These are phyloP conservation scores for Drosophila putrida DNA, from an alignment of 2,888 invertebrate genomes.

Conservation along the genomic window DNA sequence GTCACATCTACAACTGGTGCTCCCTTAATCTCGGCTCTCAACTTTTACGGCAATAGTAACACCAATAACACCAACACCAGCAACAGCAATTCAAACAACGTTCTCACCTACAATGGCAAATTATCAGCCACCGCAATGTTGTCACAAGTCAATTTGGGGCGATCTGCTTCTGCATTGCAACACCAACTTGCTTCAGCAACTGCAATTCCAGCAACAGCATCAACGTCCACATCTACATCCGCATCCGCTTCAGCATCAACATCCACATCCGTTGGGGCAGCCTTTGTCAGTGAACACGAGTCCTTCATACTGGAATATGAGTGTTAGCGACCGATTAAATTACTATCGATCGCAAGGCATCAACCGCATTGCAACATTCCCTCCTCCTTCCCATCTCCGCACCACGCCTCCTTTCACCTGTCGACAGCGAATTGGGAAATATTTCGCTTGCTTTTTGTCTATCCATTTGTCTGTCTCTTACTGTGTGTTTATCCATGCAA, in stretches of 20 bases:
- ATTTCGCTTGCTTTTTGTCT: constrained; percentile 16
- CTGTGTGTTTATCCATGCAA: constrained; percentile 31
- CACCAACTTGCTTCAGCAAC: constrained; percentile 46
- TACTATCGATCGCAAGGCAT: constrained; percentile 51
- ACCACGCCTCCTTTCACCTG: constrained; percentile 27
- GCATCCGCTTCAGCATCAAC: constrained; percentile 22
- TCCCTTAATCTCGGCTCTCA: constrained; percentile 72
- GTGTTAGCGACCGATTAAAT: constrained; percentile 81
- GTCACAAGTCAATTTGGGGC: constrained; percentile 75
- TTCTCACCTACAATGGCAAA: constrained; percentile 71
- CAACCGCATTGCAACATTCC: neutral
- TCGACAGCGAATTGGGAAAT: constrained; percentile 25
- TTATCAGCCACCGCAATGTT: constrained; percentile 77
- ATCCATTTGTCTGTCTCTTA: constrained; percentile 1
- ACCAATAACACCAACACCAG: constrained; percentile 36
- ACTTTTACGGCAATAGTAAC: constrained; percentile 73
- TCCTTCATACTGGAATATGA: constrained; percentile 84
- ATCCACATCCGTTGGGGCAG: constrained; percentile 23
- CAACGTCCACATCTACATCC: constrained; percentile 20
- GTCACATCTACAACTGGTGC: constrained; percentile 27
- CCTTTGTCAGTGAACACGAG: constrained; percentile 69
- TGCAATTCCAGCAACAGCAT: constrained; percentile 34
- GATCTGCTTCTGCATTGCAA: constrained; percentile 50
- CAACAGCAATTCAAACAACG: constrained; percentile 40
- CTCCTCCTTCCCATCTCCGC: neutral